Conservation (phyloP, 2,888 invertebrate species). For the Diarsia mendica region DNA sequence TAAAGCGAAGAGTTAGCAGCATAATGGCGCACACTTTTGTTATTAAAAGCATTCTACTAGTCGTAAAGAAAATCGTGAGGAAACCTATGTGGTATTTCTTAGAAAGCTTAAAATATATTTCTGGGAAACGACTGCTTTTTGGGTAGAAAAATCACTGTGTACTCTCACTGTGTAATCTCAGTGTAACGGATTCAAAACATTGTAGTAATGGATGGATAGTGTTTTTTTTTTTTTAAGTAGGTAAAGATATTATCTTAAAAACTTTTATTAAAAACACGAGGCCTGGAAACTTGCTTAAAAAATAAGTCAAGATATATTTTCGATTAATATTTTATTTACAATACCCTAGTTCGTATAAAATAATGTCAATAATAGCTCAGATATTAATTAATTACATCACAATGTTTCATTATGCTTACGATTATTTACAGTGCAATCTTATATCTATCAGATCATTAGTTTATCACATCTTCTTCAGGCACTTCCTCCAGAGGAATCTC, state of each 20-base stretch:
- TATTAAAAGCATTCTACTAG: not conserved
- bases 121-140: no score
- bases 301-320: no score
- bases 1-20: conserved; percentile 5
- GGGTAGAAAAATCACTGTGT: no score
- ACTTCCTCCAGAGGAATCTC: conserved; percentile 77
- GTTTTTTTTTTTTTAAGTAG: no score
- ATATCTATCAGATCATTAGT: conserved; percentile 66
- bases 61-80: not conserved
- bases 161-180: no score
- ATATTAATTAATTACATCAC: conserved; percentile 24
- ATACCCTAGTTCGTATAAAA: conserved; percentile 11
- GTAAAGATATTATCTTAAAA: no score
- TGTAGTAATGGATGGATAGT: no score
- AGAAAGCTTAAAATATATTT: no score
- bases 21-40: not conserved
- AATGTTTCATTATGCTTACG: not conserved
- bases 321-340: conserved; percentile 14
- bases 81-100: no score
- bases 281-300: not conserved
- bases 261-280: no score
- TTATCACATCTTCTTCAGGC: conserved; percentile 76
- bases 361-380: conserved; percentile 52
- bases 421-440: not conserved
- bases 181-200: no score